Conservation (phyloP, 2,888 invertebrate genomes). For the Dolomedes plantarius region DNA sequence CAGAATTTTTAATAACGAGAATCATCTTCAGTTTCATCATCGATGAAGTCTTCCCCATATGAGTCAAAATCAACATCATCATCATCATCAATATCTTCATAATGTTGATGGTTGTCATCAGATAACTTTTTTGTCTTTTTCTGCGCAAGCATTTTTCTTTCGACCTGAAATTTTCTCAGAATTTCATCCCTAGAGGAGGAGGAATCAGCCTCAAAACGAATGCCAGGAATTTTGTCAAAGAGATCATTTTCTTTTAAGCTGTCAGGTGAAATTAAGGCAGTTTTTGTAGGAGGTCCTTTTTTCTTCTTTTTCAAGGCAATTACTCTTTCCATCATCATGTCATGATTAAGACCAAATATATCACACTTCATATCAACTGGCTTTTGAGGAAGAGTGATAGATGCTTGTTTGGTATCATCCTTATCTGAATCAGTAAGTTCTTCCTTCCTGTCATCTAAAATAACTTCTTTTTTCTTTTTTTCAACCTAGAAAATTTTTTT, state of each 20-base stretch:
- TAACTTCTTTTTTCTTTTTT: too few species aligned
- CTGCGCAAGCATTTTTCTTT: constrained; percentile 27
- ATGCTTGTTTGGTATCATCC: neutral
- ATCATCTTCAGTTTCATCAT: neutral
- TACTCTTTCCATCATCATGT: constrained; percentile 38
- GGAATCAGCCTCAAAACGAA: constrained; percentile 11
- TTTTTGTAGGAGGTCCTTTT: neutral
- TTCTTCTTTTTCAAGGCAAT: constrained; percentile 21
- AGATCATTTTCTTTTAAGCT: constrained; percentile 20
- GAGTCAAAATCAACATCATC: neutral
- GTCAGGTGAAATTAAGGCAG: neutral
- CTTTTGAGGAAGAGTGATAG: neutral
- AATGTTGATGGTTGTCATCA: neutral
- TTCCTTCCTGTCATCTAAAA: too few species aligned
- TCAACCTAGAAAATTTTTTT: too few species aligned
- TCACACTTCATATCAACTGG: constrained; percentile 55
- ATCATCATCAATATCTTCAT: constrained; percentile 36
- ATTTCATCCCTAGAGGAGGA: neutral
- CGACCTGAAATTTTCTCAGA: constrained; percentile 47
- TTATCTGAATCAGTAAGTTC: too few species aligned
- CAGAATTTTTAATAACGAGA: too few species aligned
- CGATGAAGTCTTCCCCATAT: neutral
- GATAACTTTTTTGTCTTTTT: neutral
- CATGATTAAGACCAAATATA: constrained; percentile 53
- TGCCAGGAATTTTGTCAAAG: constrained; percentile 52